Percentiles rank a stretch among this genome's conserved stretches.
These are phyloP conservation scores for Sarcoramphus papa DNA, from an alignment of 2,797 vertebrate species.

Conservation along the genomic window DNA sequence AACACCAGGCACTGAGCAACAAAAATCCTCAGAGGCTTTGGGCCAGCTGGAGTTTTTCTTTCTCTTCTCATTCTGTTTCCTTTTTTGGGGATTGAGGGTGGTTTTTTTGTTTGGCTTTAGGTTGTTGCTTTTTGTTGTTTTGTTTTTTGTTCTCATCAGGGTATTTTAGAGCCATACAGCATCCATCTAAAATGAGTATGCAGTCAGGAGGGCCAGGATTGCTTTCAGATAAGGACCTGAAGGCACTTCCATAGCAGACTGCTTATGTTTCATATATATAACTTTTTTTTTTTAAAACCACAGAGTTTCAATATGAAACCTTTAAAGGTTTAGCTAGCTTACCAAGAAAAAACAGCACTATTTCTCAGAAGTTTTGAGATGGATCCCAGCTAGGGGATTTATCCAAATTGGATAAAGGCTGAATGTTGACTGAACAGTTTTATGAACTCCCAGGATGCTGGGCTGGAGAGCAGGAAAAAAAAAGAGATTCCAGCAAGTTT, in stretches of 20 bases:
- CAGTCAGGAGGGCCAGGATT: background rate
- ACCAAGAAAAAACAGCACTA: background rate
- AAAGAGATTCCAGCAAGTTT: background rate
- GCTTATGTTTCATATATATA: background rate
- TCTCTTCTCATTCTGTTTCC: background rate
- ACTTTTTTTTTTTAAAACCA: background rate
- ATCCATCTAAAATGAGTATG: background rate
- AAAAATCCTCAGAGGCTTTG: background rate
- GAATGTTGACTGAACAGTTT: background rate
- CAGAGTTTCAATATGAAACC: background rate
- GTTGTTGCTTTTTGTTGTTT: background rate
- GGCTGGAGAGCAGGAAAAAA: background rate
- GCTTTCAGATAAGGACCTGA: background rate
- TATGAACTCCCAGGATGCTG: background rate
- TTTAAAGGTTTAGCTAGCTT: background rate
- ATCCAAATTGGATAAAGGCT: background rate
- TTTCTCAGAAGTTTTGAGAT: background rate
- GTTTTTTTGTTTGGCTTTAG: background rate
- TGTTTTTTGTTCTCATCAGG: background rate
- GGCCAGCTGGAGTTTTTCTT: background rate
- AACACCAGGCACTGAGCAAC: background rate
- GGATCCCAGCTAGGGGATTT: background rate
- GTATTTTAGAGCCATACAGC: background rate
- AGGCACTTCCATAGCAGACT: background rate
- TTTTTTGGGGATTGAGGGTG: background rate